These are phyloP conservation scores for Protaetia brevitarsis DNA, from an alignment of 1,140 invertebrate species.

Conservation along the genomic window DNA sequence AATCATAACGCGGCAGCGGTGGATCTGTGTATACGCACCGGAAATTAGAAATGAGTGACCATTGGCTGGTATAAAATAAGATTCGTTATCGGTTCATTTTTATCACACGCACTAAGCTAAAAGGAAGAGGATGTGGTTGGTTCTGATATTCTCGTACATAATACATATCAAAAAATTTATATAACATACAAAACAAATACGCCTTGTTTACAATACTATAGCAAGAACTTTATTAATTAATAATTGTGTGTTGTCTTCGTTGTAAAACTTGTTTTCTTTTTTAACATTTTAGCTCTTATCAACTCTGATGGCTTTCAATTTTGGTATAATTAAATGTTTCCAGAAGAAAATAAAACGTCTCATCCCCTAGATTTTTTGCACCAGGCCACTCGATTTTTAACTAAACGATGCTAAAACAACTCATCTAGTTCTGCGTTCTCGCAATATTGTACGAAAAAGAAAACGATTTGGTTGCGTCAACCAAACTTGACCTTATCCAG, in stretches of 20 bases:
- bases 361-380: no score
- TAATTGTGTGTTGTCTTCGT: no score
- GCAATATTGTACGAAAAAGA: no score
- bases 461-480: no score
- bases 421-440: no score
- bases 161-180: background rate
- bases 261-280: no score
- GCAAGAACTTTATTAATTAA: no score
- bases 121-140: slow-evolving; percentile 13
- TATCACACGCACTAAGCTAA: background rate
- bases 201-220: background rate
- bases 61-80: slow-evolving; percentile 12
- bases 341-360: background rate
- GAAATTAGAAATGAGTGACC: slow-evolving; percentile 16
- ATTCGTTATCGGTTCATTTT: background rate
- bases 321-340: background rate
- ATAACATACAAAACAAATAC: background rate
- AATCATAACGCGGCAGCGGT: background rate
- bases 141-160: slow-evolving; percentile 7
- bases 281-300: no score
- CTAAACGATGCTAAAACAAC: no score
- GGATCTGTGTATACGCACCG: background rate
- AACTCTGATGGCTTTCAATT: no score
- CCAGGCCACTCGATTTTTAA: no score
- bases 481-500: no score